These are phyloP conservation scores for Larimichthys crocea DNA, from an alignment of 2,113 vertebrate genomes.

Conservation along the genomic window DNA sequence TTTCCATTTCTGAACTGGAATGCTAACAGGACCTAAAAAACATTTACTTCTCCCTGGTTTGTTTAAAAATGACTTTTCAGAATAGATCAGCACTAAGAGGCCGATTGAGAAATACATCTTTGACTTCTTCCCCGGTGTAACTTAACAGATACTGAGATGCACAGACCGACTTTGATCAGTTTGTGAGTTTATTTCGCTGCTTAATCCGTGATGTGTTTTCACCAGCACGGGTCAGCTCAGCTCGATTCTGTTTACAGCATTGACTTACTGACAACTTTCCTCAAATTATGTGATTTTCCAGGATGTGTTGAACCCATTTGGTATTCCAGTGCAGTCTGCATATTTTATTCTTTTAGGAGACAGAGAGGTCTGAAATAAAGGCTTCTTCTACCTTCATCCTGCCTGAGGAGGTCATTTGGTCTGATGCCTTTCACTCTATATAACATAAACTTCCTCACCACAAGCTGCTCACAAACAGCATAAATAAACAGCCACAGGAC, in stretches of 20 bases:
- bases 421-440: conserved; percentile 66
- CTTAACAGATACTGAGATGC: background rate
- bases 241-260: conserved; percentile 2
- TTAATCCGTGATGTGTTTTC: background rate
- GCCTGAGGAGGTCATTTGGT: conserved; percentile 56
- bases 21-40: background rate
- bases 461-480: conserved; percentile 61
- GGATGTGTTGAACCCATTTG: background rate
- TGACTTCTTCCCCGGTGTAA: background rate
- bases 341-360: conserved; percentile 7
- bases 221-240: background rate
- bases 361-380: background rate
- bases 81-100: background rate
- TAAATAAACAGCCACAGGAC: conserved; percentile 66
- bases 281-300: background rate
- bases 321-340: background rate
- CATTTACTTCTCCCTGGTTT: conserved; percentile 7
- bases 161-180: background rate
- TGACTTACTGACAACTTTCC: conserved; percentile 1
- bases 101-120: background rate
- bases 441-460: conserved; percentile 70
- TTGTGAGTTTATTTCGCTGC: background rate
- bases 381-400: conserved; percentile 21
- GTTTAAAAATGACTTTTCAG: conserved; percentile 13
- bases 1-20: conserved; percentile 5